Evolutionary conservation across 2,888 invertebrate genomes (phyloP).

Genomic region (Acrobasis consociella): DNA sequence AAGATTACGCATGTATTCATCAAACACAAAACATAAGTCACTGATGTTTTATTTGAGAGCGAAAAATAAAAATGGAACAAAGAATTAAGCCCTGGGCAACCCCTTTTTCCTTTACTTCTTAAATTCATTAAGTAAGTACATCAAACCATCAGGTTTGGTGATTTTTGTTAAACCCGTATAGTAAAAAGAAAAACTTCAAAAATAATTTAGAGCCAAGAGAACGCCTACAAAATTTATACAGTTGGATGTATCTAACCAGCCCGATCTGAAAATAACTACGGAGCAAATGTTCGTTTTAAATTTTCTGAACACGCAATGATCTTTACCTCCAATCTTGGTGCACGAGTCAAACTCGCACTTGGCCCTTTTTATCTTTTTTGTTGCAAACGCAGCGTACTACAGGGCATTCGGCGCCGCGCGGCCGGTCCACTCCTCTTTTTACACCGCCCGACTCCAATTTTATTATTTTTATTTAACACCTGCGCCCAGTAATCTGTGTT

Average conservation of each 20-base stretch:
- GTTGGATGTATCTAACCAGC: not conserved
- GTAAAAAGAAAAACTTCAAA: not conserved
- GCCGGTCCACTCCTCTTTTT: slow-evolving; percentile 75
- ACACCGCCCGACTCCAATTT: slow-evolving; percentile 67
- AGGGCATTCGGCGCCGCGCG: slow-evolving; percentile 75
- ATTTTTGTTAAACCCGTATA: too few relatives aligned
- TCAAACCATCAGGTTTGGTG: too few relatives aligned
- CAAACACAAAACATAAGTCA: too few relatives aligned
- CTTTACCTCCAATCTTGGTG: slow-evolving; percentile 61
- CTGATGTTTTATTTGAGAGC: too few relatives aligned
- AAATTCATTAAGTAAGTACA: too few relatives aligned
- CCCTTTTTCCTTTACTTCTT: too few relatives aligned
- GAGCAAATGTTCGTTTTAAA: slow-evolving; percentile 10
- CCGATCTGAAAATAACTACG: not conserved
- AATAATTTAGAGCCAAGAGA: not conserved
- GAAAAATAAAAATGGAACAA: too few relatives aligned
- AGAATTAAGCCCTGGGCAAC: too few relatives aligned
- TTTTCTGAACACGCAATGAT: slow-evolving; percentile 17
- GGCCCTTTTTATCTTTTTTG: slow-evolving; percentile 64
- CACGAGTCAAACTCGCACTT: slow-evolving; percentile 26
- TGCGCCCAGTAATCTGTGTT: slow-evolving; percentile 80
- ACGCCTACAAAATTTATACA: not conserved
- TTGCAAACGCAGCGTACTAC: slow-evolving; percentile 70
- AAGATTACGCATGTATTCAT: too few relatives aligned
- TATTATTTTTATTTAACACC: slow-evolving; percentile 83